Evolutionary conservation across 2,888 invertebrate genomes (phyloP), one percentile per base, ranked within the genome.

Genomic region (Eudasyphora cyanicolor): DNA sequence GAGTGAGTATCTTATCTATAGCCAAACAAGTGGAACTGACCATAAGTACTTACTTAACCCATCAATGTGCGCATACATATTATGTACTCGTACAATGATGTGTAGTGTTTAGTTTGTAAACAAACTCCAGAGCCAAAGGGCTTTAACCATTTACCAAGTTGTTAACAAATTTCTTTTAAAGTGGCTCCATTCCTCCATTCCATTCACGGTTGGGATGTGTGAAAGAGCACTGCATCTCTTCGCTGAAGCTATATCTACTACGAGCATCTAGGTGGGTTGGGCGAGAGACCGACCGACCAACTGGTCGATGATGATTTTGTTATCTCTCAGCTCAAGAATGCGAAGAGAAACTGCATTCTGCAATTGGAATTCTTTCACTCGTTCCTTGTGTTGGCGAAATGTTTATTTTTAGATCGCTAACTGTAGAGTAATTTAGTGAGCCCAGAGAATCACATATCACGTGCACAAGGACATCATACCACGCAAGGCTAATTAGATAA

Each of bases 361-460:
- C 27, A 73, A 73, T 51, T 67, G n/a, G 35, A 73, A 73, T 51
- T 67, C 45, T n/a, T 5, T 32, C 32, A 32, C 45, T 45, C 45
- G 45, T n/a, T n/a, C n/a, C 74, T 54, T 76, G 8, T 45, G 69
- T 57, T 38, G 21, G 42, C 21, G 17, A 38, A 69, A 45, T 54
- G 62, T 64, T 75, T 83, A 84, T 86, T 85, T 86, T 85, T 84
- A 84, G 85, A 82, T 85, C 82, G 64, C 79, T 86, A 86, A 83
- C 85, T 86, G 83, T 79, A 70, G 76, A 74, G 70, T 80, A 80
- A 83, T 83, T 83, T 83, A 71, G 67, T 67, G 67, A 3, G 64
- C 12, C 21, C 62, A 24, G 35, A 49, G 19, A 54, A 21, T 45
- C 17, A 45, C 79, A 71, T 76, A 74, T 69, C 67, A 80, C 77